These are phyloP conservation scores for Drosophila burlai DNA, from an alignment of 1,140 invertebrate species.

Conservation along the genomic window DNA sequence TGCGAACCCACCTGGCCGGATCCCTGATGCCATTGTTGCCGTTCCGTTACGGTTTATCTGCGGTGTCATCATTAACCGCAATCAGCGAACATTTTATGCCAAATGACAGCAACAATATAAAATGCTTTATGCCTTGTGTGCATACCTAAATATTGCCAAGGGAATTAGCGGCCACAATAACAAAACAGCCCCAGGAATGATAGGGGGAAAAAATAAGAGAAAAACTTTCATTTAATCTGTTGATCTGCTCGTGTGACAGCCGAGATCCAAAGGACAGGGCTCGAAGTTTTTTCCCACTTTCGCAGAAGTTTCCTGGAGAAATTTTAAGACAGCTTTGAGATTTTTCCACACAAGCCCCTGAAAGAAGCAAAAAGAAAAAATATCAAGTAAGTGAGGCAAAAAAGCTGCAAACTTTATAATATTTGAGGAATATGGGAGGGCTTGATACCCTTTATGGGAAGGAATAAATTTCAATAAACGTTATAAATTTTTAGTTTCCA, in stretches of 20 bases:
- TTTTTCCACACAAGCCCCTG: conserved; percentile 61
- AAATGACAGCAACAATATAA: conserved; percentile 70
- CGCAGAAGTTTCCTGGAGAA: conserved; percentile 53
- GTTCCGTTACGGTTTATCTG: conserved; percentile 52
- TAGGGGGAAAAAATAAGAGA: conserved; percentile 27
- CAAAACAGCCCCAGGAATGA: conserved; percentile 20
- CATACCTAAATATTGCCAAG: conserved; percentile 52
- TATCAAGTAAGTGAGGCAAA: conserved; percentile 22
- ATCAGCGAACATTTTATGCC: conserved; percentile 67
- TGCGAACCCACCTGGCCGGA: conserved; percentile 3
- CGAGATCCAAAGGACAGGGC: conserved; percentile 12
- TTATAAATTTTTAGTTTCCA: neutral
- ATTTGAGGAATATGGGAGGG: conserved; percentile 9
- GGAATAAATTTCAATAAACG: neutral
- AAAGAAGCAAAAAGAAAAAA: conserved; percentile 36
- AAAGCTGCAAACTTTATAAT: conserved; percentile 28
- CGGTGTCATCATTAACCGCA: conserved; percentile 78
- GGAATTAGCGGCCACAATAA: conserved; percentile 52
- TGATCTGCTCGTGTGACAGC: conserved; percentile 73
- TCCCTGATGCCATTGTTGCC: conserved; percentile 23
- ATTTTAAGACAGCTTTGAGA: conserved; percentile 76
- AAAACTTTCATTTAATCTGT: conserved; percentile 78
- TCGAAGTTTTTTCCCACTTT: conserved; percentile 53
- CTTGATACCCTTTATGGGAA: conserved; percentile 8
- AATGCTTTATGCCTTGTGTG: conserved; percentile 65